These are phyloP conservation scores for Nephila pilipes DNA, from an alignment of 1,140 invertebrate species.

Conservation along the genomic window DNA sequence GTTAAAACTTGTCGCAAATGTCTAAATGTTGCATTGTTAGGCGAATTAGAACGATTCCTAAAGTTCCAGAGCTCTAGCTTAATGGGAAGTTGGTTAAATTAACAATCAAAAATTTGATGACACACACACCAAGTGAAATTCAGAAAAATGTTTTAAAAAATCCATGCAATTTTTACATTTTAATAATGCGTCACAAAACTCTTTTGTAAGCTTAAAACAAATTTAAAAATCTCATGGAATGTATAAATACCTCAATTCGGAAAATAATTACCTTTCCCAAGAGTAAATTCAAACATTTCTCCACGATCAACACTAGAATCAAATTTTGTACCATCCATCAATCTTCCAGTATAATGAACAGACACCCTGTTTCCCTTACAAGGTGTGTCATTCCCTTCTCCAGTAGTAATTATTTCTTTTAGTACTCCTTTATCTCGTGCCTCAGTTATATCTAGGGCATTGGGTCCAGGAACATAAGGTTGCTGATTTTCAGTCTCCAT, in stretches of 20 bases:
- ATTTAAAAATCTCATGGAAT: background rate
- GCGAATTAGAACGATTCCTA: no score
- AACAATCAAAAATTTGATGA: no score
- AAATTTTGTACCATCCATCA: constrained; percentile 92
- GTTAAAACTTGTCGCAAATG: no score
- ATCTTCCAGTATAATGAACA: constrained; percentile 96
- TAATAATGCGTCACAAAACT: no score
- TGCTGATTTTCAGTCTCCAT: constrained; percentile 43
- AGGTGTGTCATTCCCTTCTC: constrained; percentile 84
- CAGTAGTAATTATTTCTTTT: constrained; percentile 91
- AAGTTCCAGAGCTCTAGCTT: no score
- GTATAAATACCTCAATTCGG: background rate
- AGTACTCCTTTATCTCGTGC: constrained; percentile 90
- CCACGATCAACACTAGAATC: constrained; percentile 93
- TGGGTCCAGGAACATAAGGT: constrained; percentile 33
- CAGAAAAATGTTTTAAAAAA: no score
- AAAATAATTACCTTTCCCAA: constrained; percentile 87
- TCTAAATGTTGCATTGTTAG: no score
- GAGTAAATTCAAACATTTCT: constrained; percentile 91
- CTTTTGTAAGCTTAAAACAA: no score
- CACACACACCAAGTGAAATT: no score
- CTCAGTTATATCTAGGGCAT: constrained; percentile 84
- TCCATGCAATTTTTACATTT: background rate
- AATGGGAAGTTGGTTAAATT: no score
- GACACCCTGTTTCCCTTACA: constrained; percentile 87